Evolutionary conservation across 2,888 invertebrate genomes (phyloP), one percentile per base, ranked within the genome.

Genomic region (Pseudococcus jackbeardsleyi): DNA sequence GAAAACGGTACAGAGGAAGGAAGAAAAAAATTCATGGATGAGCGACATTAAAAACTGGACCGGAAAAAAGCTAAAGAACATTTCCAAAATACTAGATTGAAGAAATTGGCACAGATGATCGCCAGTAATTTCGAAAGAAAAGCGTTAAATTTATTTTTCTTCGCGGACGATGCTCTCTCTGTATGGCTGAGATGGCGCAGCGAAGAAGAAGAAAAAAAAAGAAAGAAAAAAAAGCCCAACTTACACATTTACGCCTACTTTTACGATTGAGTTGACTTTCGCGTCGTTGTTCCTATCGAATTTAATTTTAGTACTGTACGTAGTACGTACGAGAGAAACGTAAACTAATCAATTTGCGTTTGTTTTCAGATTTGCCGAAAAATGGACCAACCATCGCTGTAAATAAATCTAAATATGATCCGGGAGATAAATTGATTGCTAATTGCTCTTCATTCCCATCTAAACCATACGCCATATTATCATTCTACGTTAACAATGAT

Each of bases 401-500:
- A n/a, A 95, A 95, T 90, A 94, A 94, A 89, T 94, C 95, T 88
- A 94, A 94, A 86, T 95, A 96, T 91, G 94, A 95, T 91, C 94
- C 95, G 0, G 96, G 96, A 0, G 96, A 96, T 91, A 92, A 93
- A 50, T 92, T 96, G 89, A 93, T 93, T 89, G 96, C 95, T 85
- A 96, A 96, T 92, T 96, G 96, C 92, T 94, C 95, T n/a, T 94
- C 95, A 7, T 93, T 94, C 8, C 95, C 95, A 7, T 95, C 96
- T n/a, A 93, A 94, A 90, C 96, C 96, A 11, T 93, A 94, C 59
- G 95, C 95, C 50, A 94, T 94, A 90, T 93, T 96, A 89, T 95
- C 94, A 90, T 95, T 96, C 90, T 93, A 94, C 90, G 94, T 96
- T 90, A 96, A 96, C 91, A 95, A 96, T 91, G 93, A 94, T 90